These are phyloP conservation scores for Chloebia gouldiae DNA, from an alignment of 2,113 vertebrate genomes.

Conservation along the genomic window DNA sequence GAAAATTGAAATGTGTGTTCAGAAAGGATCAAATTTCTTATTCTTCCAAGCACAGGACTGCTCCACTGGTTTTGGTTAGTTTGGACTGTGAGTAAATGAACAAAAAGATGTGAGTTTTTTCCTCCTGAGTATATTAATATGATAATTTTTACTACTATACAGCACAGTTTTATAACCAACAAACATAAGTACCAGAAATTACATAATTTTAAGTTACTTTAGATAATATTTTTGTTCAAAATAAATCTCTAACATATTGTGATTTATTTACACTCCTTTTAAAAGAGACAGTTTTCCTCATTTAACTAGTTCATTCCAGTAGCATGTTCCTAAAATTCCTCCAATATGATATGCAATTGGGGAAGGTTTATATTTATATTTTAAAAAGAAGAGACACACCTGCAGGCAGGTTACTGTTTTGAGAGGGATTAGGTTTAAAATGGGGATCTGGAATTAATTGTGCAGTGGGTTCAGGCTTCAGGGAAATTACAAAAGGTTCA, in stretches of 20 bases:
- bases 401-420: conserved; percentile 75
- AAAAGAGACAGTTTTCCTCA: not conserved
- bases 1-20: not conserved
- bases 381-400: conserved; percentile 67
- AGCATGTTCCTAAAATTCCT: not conserved
- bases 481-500: conserved; percentile 76
- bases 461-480: conserved; percentile 73
- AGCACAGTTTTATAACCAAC: not conserved
- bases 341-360: not conserved
- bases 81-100: not conserved
- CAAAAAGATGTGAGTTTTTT: not conserved
- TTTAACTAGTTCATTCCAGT: not conserved
- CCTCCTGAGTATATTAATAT: not conserved
- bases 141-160: not conserved
- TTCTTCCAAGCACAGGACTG: not conserved
- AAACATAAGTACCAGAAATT: not conserved
- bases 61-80: not conserved
- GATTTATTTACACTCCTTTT: not conserved
- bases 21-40: not conserved
- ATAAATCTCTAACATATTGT: not conserved
- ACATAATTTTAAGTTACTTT: not conserved
- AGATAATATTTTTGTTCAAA: not conserved
- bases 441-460: conserved; percentile 80
- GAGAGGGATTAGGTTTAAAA: conserved; percentile 79
- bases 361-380: not conserved